These are phyloP conservation scores for Manis pentadactyla DNA, from an alignment of 2,797 vertebrate genomes.

Conservation along the genomic window DNA sequence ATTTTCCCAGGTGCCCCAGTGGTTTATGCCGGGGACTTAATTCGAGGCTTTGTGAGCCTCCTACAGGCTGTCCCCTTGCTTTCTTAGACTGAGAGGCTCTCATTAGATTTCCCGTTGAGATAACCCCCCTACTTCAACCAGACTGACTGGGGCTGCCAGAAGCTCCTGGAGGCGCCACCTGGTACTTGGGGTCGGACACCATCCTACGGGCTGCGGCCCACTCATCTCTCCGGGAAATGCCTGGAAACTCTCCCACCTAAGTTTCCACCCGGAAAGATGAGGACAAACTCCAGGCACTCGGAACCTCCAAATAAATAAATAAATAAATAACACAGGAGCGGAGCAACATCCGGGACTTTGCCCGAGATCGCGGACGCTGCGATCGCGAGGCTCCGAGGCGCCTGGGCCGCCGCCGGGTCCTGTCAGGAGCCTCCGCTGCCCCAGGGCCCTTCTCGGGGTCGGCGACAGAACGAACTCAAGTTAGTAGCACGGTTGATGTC, in stretches of 20 bases:
- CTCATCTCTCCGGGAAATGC: not conserved
- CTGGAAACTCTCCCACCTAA: fast-evolving
- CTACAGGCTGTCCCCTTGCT: not conserved
- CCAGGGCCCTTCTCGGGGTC: not conserved
- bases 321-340: too few relatives aligned
- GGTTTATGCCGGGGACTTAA: not conserved
- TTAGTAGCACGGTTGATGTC: not conserved
- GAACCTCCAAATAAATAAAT: not conserved
- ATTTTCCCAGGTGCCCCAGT: not conserved
- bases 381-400: too few relatives aligned
- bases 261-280: not conserved
- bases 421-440: too few relatives aligned
- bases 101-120: not conserved
- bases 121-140: not conserved
- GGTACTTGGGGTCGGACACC: not conserved
- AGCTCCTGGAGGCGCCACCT: not conserved
- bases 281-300: not conserved
- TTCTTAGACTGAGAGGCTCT: not conserved
- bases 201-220: not conserved
- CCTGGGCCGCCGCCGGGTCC: too few relatives aligned
- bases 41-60: not conserved
- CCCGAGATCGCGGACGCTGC: too few relatives aligned
- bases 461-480: not conserved
- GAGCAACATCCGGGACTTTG: too few relatives aligned
- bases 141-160: not conserved